Evolutionary conservation across 2,888 invertebrate species (phyloP), one percentile per base, ranked within the genome.

Genomic region (Hipparchia sbordonii): DNA sequence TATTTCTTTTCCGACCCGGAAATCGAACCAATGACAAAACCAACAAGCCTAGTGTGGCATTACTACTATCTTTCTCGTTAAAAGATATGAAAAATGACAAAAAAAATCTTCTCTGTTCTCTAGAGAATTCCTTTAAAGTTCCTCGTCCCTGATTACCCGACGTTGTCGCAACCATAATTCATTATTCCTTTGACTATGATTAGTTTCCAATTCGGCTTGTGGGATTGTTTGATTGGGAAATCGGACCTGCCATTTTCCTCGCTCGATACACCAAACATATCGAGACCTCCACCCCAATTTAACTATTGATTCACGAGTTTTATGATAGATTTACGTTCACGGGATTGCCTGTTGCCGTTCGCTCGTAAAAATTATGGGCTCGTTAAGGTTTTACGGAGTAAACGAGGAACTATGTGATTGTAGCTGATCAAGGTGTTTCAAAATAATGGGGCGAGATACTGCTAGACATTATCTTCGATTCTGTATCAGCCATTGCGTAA

Each of bases 281-380:
- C 56, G 57, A 56, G 46, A 54, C 33, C 52, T 60, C 51, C 59
- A 56, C 33, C 57, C 48, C 59, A 54, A 46, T 54, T 62, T 69
- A 33, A 7, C 67, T 63, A 63, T 71, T 57, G 73, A 75, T 73
- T 70, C 75, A 59, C 60, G 69, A 48, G 66, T 70, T 76, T 74
- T 74, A 74, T 54, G 74, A 70, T 67, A 72, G 56, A 70, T 75
- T 74, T 74, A 74, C 70, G 70, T 67, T 46, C 54, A 48, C 59
- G 72, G 46, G 70, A 70, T 74, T 72, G 75, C 59, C 72, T 68
- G 70, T 74, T 73, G 68, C 71, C 69, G 51, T 13, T 46, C 48
- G 72, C 59, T 75, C 76, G 72, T 74, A 72, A 76, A 76, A 71
- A 76, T 72, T 62, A 74, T 54, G 70, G 67, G 70, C 33, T 74